Evolutionary conservation across 2,888 invertebrate species (phyloP), one percentile per base, ranked within the genome.

Genomic region (Doris montereyensis): DNA sequence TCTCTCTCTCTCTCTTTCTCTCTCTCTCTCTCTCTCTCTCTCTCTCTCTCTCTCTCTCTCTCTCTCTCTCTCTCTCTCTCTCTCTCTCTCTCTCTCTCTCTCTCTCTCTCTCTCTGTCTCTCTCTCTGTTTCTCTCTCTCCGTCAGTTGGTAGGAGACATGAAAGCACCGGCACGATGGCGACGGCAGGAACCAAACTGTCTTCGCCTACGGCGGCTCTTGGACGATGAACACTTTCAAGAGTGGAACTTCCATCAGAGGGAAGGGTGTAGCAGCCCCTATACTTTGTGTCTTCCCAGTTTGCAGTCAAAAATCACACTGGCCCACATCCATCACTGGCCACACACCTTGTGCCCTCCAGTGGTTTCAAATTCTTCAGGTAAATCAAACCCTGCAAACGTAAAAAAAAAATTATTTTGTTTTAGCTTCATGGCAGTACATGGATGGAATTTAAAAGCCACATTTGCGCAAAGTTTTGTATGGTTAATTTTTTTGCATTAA

Each of bases 331-430:
- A 70, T 35, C 73, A 41, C 52, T 75, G 71, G n/a, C 65, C 67
- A 28, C 41, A 73, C 30, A 35, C 52, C 8, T 30, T 79, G 28
- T 75, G 79, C 57, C 79, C 79, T 2, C 79, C 79, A 32, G 75
- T 79, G 3, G 28, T 79, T n/a, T 79, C 79, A 35, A 75, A 79
- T 26, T 76, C 76, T 57, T 79, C 79, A 70, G 71, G 79, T 79
- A n/a, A 75, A 30, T 62, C 10, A 8, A 24, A 3, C 3, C 10
- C 21, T 68, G n/a, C n/a, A n/a, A n/a, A n/a, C n/a, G n/a, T n/a
- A n/a, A n/a, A n/a, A n/a, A n/a, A n/a, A n/a, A n/a, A n/a, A n/a
- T n/a, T n/a, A n/a, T n/a, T n/a, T n/a, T n/a, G n/a, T n/a, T n/a
- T n/a, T n/a, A n/a, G n/a, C n/a, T n/a, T n/a, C n/a, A n/a, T n/a